phyloP scores from a whole-genome alignment of 2,797 vertebrate genomes.

The Coccyzus lansbergi region DNA sequence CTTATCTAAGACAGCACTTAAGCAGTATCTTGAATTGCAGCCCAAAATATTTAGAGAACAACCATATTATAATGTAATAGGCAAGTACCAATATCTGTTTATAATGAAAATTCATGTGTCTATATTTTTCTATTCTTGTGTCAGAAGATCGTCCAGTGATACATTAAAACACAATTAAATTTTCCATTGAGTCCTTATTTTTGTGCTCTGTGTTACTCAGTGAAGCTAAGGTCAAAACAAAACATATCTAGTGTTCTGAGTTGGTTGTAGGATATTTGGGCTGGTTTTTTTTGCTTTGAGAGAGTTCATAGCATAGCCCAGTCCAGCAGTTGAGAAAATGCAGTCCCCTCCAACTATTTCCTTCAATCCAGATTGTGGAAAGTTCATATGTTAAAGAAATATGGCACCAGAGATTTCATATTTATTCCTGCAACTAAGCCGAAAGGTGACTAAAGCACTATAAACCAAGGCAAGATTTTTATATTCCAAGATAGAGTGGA shows the following conservation, averaged over 20 bases:
- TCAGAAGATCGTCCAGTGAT: neutral
- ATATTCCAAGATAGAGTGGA: neutral
- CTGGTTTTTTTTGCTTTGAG: neutral
- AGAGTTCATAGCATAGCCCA: neutral
- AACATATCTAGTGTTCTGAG: neutral
- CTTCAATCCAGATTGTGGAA: neutral
- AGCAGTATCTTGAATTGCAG: neutral
- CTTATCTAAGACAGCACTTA: neutral
- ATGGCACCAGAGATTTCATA: neutral
- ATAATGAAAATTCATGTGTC: neutral
- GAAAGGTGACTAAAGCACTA: neutral
- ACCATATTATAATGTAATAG: neutral
- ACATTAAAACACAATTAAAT: neutral
- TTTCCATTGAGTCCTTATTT: neutral
- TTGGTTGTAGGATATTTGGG: neutral
- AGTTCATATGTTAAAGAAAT: neutral
- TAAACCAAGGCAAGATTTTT: neutral
- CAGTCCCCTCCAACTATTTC: neutral
- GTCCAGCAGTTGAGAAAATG: neutral
- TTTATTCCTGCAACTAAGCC: neutral
- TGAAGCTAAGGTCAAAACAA: neutral
- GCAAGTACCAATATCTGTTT: neutral
- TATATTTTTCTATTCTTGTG: neutral
- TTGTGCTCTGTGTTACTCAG: neutral
- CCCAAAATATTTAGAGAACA: neutral